These are phyloP conservation scores for Podargus strigoides DNA, from an alignment of 2,797 vertebrate species.

Conservation along the genomic window DNA sequence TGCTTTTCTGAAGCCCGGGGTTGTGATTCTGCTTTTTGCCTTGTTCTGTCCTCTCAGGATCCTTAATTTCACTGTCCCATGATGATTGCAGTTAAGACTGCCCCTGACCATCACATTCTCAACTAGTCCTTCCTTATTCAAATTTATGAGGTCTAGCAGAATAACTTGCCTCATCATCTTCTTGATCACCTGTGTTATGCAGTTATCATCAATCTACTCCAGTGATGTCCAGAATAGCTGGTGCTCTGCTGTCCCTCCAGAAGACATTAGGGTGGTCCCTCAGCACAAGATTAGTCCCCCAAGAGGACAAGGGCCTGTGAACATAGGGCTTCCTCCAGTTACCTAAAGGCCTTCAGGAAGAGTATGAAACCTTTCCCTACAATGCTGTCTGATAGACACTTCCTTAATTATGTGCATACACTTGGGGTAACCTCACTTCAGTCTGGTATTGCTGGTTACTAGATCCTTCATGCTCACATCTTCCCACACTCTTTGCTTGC, in stretches of 20 bases:
- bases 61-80: background rate
- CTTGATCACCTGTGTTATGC: background rate
- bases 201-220: background rate
- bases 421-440: background rate
- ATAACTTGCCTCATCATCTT: background rate
- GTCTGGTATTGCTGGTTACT: background rate
- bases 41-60: background rate
- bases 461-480: background rate
- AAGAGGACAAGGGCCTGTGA: background rate
- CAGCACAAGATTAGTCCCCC: no score
- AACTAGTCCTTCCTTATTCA: background rate
- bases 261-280: background rate
- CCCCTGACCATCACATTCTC: no score
- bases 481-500: background rate
- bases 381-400: background rate
- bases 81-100: background rate
- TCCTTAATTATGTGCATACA: background rate
- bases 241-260: background rate
- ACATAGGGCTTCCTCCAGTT: background rate
- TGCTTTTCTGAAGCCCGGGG: background rate
- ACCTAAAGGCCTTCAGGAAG: background rate
- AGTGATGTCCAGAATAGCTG: background rate
- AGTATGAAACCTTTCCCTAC: background rate
- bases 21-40: background rate
- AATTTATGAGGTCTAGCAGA: background rate